Conservation (phyloP, 2,113 vertebrate species). For the Casuarius casuarius region DNA sequence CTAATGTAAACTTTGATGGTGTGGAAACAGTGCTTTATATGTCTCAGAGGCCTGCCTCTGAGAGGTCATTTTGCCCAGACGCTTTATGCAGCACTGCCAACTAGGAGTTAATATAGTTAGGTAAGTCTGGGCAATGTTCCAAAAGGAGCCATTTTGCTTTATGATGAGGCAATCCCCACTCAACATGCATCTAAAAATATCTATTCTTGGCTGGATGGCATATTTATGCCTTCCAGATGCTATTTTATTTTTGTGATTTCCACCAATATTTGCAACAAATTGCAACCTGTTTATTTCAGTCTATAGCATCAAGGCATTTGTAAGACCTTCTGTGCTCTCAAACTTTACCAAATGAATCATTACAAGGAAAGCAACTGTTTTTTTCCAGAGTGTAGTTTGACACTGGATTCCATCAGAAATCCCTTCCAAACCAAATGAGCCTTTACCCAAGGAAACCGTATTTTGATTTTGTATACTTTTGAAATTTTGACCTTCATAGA, state of each 20-base stretch:
- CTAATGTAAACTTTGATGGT: neutral
- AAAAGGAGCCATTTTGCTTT: conserved; percentile 18
- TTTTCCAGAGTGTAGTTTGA: neutral
- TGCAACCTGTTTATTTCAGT: neutral
- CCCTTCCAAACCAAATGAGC: neutral
- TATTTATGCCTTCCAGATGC: neutral
- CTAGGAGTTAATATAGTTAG: neutral
- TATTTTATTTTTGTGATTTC: neutral
- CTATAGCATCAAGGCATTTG: neutral
- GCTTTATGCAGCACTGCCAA: neutral
- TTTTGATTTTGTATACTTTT: neutral
- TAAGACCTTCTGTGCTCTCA: neutral
- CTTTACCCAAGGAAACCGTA: neutral
- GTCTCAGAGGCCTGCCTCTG: neutral
- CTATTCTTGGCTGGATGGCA: neutral
- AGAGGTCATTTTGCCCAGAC: neutral
- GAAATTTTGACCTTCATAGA: neutral
- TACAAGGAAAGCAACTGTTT: neutral
- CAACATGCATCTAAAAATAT: neutral
- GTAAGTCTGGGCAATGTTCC: neutral
- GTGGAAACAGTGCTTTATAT: neutral
- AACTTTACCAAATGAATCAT: neutral
- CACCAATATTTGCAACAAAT: neutral
- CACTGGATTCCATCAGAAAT: neutral
- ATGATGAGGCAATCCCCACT: neutral